phyloP scores from a whole-genome alignment of 2,113 vertebrate species.

The Macrotis lagotis region DNA sequence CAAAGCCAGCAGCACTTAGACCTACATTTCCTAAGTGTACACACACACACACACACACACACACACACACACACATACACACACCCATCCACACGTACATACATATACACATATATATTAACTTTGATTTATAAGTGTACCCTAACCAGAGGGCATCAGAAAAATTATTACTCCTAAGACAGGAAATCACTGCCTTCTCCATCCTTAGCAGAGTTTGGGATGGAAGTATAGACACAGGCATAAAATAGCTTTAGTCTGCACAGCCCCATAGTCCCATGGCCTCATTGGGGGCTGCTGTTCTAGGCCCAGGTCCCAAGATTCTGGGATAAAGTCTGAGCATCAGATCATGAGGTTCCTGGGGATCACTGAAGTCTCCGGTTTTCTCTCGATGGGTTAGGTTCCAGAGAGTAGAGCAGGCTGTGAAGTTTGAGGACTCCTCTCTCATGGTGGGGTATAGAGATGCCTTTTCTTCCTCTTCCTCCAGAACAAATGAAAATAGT shows the following conservation, averaged over 20 bases:
- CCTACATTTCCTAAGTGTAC: conserved; percentile 54
- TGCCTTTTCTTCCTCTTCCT: not conserved
- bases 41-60: not conserved
- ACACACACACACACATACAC: conserved; percentile 44
- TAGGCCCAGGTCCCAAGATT: not conserved
- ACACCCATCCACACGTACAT: not conserved
- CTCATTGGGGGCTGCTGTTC: not conserved
- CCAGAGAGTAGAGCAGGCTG: not conserved
- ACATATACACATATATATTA: conserved; percentile 81
- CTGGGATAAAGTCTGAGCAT: not conserved
- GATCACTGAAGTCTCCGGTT: not conserved
- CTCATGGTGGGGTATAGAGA: not conserved
- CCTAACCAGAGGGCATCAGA: conserved; percentile 86
- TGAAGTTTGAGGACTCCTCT: not conserved
- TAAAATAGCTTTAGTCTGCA: rapidly evolving
- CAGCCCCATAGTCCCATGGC: not conserved
- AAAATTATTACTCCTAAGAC: conserved; percentile 69
- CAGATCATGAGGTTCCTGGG: not conserved
- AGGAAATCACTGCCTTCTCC: conserved; percentile 68
- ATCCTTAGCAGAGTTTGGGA: conserved; percentile 29
- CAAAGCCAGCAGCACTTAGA: conserved; percentile 34
- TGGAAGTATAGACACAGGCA: not conserved
- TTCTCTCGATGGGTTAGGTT: not conserved
- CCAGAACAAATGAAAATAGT: not conserved
- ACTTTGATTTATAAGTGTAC: conserved; percentile 79